Evolutionary conservation across 2,113 vertebrate species (phyloP).

Genomic region (Malurus cyaneus): DNA sequence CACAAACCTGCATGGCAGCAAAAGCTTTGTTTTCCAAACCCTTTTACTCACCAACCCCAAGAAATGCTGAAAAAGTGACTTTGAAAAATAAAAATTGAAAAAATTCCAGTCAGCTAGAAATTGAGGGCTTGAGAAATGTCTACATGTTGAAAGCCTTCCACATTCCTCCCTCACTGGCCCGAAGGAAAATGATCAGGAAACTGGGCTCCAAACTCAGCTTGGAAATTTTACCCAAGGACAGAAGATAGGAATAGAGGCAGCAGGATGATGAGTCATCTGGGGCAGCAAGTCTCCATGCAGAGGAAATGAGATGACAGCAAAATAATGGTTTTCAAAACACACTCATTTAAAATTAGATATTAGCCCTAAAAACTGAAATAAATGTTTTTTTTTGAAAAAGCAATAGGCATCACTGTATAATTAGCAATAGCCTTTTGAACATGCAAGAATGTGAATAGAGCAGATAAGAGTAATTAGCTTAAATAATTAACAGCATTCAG

Average conservation of each 20-base stretch:
- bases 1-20: background rate
- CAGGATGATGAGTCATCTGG: background rate
- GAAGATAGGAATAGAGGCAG: background rate
- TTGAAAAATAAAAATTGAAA: background rate
- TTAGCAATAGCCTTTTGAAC: background rate
- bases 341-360: background rate
- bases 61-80: background rate
- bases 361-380: background rate
- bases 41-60: background rate
- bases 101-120: background rate
- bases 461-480: background rate
- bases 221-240: background rate
- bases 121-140: background rate
- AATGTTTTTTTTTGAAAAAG: background rate
- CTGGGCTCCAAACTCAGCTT: background rate
- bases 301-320: background rate
- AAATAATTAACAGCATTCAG: background rate
- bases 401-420: background rate
- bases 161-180: fast-evolving
- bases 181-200: background rate
- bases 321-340: background rate
- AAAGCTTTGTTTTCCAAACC: background rate
- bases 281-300: background rate
- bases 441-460: background rate
- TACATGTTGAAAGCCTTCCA: background rate